Base-by-base conservation (phyloP, 2,113 vertebrate species). In the Isurus oxyrinchus region DNA sequence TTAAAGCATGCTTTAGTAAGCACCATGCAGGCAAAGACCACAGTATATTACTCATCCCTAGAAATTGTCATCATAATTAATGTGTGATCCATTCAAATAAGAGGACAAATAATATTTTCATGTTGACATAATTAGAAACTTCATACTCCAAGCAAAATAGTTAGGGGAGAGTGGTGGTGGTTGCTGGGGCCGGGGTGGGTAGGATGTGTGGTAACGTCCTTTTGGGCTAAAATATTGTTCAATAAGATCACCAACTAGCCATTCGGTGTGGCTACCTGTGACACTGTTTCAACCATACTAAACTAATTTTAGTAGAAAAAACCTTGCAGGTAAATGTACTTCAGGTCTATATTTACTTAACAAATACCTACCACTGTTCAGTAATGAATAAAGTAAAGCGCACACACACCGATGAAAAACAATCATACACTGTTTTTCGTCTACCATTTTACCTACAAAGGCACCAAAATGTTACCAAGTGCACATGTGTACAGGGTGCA, bases 31-130 rank as follows among this genome's bases (percentile, higher is more conserved):
- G 44, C 66, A 95, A 67, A 49, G 13, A 72, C 25, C 25, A 55
- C 94, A 76, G 44, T 94, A 67, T 44, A 67, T 67, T 69, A 95
- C 11, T 95, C 44, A 72, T 72, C 94, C 55, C 67, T 27, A 55
- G 67, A 53, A 72, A 72, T 69, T 69, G 67, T 25, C 44, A 69
- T 31, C 25, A 49, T 72, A 72, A 72, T 31, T 95, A 95, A 95
- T 95, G 94, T 95, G 94, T 95, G 94, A 95, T 95, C 94, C 94
- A 95, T 72, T 95, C 66, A 67, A 95, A 35, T 76, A 95, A 66
- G 63, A 25, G 94, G 94, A 69, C 55, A 69, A 93, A 19, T 19
- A 94, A 63, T 63, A 8, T 69, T 31, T 95, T 23, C 14, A 94
- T 10, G 8, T 57, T 57, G 59, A 66, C 5, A 23, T 94, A 40